A percentile compares a stretch with the other conserved stretches of the same genome.
Conservation (phyloP, 30 jellyfish, hydroid and myxozoan species). For the Clytia hemisphaerica region DNA sequence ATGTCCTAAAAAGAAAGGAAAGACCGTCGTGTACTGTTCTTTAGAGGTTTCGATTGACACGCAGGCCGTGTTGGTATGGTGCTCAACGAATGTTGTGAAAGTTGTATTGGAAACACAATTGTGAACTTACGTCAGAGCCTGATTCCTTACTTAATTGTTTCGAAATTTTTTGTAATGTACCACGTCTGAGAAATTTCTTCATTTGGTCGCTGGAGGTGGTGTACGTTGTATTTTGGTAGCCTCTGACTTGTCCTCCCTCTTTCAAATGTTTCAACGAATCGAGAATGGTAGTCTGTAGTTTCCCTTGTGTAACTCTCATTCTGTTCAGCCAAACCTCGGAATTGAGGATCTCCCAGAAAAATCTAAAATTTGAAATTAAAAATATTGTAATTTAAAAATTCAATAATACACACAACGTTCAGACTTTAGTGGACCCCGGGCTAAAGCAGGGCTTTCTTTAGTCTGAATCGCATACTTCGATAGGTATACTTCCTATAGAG, state of each 20-base stretch:
- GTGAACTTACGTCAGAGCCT: not conserved
- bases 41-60: too few species aligned
- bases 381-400: too few species aligned
- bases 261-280: not conserved
- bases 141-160: not conserved
- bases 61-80: too few species aligned
- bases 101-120: too few species aligned
- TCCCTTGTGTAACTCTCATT: constrained; percentile 11
- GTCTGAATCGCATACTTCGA: too few species aligned
- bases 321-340: not conserved
- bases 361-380: not conserved
- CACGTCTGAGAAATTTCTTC: not conserved
- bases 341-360: not conserved
- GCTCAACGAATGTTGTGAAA: too few species aligned
- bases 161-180: not conserved
- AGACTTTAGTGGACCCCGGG: too few species aligned
- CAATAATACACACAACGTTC: too few species aligned
- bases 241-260: not conserved
- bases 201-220: not conserved
- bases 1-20: too few species aligned
- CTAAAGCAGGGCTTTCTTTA: too few species aligned
- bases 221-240: not conserved
- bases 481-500: not conserved
- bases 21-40: too few species aligned
- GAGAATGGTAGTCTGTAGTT: not conserved